Percentiles rank a stretch among this genome's conserved stretches.
phyloP scores from a whole-genome alignment of 2,113 vertebrate genomes.

The Damaliscus lunatus region DNA sequence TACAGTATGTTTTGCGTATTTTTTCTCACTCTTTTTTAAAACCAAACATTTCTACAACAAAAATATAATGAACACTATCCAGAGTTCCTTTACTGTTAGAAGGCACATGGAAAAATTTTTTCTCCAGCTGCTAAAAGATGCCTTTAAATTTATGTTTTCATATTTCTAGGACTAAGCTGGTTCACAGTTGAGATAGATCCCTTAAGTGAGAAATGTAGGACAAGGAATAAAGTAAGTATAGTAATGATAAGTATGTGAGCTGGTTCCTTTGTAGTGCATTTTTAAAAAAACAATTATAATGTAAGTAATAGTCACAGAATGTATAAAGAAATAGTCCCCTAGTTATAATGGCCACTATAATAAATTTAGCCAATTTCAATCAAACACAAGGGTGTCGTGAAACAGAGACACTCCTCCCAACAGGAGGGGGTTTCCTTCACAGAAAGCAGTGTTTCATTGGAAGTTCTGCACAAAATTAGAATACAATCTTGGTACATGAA shows the following conservation, averaged over 20 bases:
- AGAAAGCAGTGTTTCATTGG: neutral
- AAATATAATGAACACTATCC: neutral
- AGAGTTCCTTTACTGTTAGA: neutral
- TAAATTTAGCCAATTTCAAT: neutral
- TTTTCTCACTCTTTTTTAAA: conserved; percentile 1
- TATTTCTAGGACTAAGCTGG: neutral
- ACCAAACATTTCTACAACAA: neutral
- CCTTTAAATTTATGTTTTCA: neutral
- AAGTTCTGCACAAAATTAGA: conserved; percentile 17
- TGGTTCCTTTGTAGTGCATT: neutral
- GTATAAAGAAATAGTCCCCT: neutral
- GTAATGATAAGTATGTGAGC: neutral
- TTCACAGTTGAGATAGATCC: neutral
- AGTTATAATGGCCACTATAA: neutral
- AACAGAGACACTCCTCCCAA: neutral
- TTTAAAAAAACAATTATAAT: neutral
- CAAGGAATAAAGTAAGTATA: neutral
- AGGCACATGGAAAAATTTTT: neutral
- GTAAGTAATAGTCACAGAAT: neutral
- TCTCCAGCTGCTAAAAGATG: neutral
- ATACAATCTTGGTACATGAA: neutral
- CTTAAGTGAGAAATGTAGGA: neutral
- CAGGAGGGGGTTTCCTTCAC: neutral
- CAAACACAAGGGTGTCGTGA: neutral
- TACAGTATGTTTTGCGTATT: neutral